Base-by-base conservation (phyloP, 30 jellyfish, hydroid and myxozoan species). In the Catostylus mosaicus region DNA sequence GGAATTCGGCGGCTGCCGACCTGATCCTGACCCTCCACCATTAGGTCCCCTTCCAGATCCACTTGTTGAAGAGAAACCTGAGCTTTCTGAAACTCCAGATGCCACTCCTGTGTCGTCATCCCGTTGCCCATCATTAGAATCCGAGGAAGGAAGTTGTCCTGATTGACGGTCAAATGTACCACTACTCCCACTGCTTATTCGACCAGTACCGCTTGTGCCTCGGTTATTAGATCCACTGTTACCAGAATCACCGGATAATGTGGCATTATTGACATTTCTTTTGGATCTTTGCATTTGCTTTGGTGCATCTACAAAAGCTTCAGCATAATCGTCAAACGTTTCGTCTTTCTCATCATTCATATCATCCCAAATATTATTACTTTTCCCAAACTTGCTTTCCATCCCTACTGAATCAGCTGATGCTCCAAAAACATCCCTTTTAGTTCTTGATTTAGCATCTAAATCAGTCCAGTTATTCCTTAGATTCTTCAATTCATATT, bases 21-120 rank as follows among this genome's bases (percentile, higher is more conserved):
- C 90, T n/a, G 84, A 67, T 30, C 84, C 90, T 0, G 90, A 47
- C 16, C 84, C 84, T 7, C 69, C 76, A 9, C 36, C 68, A 22
- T 24, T 45, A 0, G 70, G 67, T 14, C 73, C 89, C 27, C 85
- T 48, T 9, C 85, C 85, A 3, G 85, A 74, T 22, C 85, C 85
- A 19, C 74, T 27, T 0, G 63, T 27, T 23, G 34, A 24, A 0
- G 85, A 62, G 85, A 54, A 74, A 10, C 75, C 85, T n/a, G 75
- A 74, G 11, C 40, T 63, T 9, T 62, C 85, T 26, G 64, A 26
- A 18, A 20, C 61, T 32, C 65, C 80, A 37, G 64, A 11, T 24
- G 65, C 32, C 19, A 27, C 46, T 34, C 65, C 66, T 16, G 33
- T 35, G 24, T 16, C 37, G 19, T n/a, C 34, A 54, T 33, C 37